A percentile compares a stretch with the other conserved stretches of the same genome.
phyloP scores from a whole-genome alignment of 1,140 invertebrate species.

The Drosophila varians region DNA sequence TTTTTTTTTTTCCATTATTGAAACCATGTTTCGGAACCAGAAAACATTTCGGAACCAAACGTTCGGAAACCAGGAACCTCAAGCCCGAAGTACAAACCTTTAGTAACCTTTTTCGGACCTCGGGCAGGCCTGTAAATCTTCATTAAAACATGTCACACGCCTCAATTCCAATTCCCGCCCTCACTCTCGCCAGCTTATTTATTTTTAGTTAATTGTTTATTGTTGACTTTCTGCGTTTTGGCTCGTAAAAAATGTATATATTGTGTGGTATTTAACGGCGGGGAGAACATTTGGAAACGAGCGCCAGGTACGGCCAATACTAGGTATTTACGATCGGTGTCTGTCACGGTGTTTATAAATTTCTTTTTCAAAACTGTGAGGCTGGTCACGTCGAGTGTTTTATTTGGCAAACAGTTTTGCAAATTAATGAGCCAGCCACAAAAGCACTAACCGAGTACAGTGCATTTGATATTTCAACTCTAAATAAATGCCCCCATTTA shows the following conservation, averaged over 20 bases:
- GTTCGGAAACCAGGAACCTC: constrained; percentile 9
- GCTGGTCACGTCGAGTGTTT: constrained; percentile 21
- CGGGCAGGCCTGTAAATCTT: constrained; percentile 10
- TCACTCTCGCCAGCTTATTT: constrained; percentile 15
- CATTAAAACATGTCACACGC: constrained; percentile 41
- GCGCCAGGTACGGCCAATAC: constrained; percentile 21
- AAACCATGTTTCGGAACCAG: no score
- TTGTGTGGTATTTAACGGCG: constrained; percentile 23
- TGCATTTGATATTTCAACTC: neutral
- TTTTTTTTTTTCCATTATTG: no score
- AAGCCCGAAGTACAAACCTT: neutral
- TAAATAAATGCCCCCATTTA: neutral
- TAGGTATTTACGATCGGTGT: constrained; percentile 33
- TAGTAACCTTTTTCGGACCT: neutral
- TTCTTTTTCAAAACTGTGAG: neutral
- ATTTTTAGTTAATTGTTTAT: constrained; percentile 49
- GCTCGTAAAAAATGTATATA: constrained; percentile 27
- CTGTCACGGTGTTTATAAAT: constrained; percentile 5
- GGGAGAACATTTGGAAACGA: constrained; percentile 15
- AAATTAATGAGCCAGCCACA: constrained; percentile 23
- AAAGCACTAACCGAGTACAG: neutral
- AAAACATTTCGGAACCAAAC: no score
- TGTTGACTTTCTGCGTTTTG: constrained; percentile 22
- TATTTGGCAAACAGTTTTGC: constrained; percentile 19
- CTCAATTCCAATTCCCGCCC: constrained; percentile 19